Conservation (phyloP, 2,113 vertebrate species). For the Takifugu flavidus region DNA sequence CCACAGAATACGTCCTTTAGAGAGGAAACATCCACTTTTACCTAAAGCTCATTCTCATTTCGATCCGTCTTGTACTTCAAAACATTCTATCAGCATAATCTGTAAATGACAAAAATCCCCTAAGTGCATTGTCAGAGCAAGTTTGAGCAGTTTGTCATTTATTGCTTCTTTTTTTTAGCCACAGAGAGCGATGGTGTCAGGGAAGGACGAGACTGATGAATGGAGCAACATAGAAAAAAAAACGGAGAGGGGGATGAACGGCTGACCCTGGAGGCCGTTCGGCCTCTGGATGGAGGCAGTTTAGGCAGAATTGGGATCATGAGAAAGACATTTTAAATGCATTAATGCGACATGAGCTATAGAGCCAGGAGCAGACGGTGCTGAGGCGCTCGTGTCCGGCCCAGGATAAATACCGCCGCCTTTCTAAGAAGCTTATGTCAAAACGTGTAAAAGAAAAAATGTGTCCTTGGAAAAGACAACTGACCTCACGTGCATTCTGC, state of each 20-base stretch:
- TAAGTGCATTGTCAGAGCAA: constrained; percentile 7
- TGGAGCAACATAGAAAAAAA: constrained; percentile 20
- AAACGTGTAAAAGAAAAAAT: not conserved
- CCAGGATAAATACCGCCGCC: constrained; percentile 5
- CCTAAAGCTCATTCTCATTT: no score
- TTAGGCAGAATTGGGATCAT: constrained; percentile 10
- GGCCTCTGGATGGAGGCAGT: constrained; percentile 8
- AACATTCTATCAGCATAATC: constrained; percentile 3
- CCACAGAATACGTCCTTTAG: no score
- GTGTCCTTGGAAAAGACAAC: constrained; percentile 1
- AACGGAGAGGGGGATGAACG: constrained; percentile 4
- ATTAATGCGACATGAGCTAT: constrained; percentile 14
- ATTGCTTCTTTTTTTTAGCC: constrained; percentile 13
- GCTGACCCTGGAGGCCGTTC: constrained; percentile 16
- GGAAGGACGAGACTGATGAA: constrained; percentile 20
- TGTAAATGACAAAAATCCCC: not conserved
- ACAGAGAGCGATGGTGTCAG: constrained; percentile 9
- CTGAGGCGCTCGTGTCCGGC: constrained; percentile 1
- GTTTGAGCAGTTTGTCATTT: constrained; percentile 17
- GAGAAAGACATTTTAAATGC: constrained; percentile 20
- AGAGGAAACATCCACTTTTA: no score
- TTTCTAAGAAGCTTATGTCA: not conserved
- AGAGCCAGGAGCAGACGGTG: not conserved
- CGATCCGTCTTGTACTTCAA: not conserved
- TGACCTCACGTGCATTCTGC: no score